phyloP scores from a whole-genome alignment of 2,888 invertebrate genomes.

The Theretra japonica region DNA sequence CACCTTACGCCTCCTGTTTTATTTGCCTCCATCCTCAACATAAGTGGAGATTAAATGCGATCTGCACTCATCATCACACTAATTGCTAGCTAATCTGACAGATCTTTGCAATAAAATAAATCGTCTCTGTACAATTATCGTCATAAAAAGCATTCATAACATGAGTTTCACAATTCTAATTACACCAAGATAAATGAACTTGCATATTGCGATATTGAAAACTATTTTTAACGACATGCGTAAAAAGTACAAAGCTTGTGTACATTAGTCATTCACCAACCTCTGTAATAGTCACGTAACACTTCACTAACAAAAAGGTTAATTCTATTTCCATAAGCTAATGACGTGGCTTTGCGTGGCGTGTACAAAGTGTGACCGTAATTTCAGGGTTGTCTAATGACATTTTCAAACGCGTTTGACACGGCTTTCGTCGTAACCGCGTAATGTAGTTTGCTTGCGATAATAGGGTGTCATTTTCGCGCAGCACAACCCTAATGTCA shows the following conservation, averaged over 20 bases:
- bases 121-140: no score
- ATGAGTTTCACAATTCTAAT: no score
- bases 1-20: no score
- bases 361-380: constrained; percentile 31
- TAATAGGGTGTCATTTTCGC: constrained; percentile 75
- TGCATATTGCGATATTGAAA: not conserved
- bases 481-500: constrained; percentile 50
- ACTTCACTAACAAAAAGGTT: not conserved
- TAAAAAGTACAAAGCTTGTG: not conserved
- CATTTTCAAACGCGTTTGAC: constrained; percentile 66
- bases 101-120: no score
- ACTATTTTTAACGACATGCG: constrained; percentile 1
- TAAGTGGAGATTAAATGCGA: no score
- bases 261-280: not conserved
- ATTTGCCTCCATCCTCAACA: no score
- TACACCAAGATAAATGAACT: no score
- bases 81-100: no score
- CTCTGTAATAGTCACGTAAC: not conserved
- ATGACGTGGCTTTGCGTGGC: constrained; percentile 9
- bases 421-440: constrained; percentile 71
- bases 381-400: constrained; percentile 56
- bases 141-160: no score
- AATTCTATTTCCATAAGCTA: not conserved
- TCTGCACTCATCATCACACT: no score
- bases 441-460: constrained; percentile 73